These are phyloP conservation scores for Sesia apiformis DNA, from an alignment of 2,888 invertebrate species.

Conservation along the genomic window DNA sequence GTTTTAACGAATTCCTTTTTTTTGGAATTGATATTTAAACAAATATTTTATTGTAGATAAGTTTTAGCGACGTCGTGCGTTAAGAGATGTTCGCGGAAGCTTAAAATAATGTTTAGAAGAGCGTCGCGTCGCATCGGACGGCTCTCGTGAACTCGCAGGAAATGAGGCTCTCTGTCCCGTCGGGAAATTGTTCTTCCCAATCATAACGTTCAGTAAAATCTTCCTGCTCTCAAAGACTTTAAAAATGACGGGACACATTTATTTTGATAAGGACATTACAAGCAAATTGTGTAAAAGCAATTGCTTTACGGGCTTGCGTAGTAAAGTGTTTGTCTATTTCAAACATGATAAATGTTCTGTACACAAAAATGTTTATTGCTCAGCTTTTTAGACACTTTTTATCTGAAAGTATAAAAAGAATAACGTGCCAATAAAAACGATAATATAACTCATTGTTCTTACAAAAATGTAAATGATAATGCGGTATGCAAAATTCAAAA, in stretches of 20 bases:
- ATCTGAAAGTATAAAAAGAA: too few species aligned
- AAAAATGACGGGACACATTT: constrained; percentile 57
- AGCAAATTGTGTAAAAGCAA: constrained; percentile 25
- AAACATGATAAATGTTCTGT: too few species aligned
- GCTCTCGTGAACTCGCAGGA: constrained; percentile 49
- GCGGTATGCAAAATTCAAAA: too few species aligned
- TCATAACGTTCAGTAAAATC: constrained; percentile 62
- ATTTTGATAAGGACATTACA: constrained; percentile 48
- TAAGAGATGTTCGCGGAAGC: constrained; percentile 59
- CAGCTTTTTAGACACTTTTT: too few species aligned
- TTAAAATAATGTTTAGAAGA: constrained; percentile 66
- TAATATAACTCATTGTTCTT: too few species aligned
- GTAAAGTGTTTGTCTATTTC: constrained; percentile 11
- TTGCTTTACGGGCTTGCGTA: background rate
- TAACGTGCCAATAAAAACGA: too few species aligned
- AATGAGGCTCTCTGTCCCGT: constrained; percentile 65
- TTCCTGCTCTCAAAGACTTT: constrained; percentile 54
- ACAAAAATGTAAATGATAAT: too few species aligned
- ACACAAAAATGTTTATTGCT: too few species aligned
- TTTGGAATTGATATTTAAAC: background rate
- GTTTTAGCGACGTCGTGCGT: constrained; percentile 39
- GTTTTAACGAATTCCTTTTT: too few species aligned
- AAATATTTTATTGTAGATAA: constrained; percentile 18
- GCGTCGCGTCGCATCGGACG: constrained; percentile 25
- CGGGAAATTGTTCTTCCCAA: constrained; percentile 69